Evolutionary conservation across 2,888 invertebrate genomes (phyloP), one percentile per base, ranked within the genome.

Genomic region (Gryllus longicercus): DNA sequence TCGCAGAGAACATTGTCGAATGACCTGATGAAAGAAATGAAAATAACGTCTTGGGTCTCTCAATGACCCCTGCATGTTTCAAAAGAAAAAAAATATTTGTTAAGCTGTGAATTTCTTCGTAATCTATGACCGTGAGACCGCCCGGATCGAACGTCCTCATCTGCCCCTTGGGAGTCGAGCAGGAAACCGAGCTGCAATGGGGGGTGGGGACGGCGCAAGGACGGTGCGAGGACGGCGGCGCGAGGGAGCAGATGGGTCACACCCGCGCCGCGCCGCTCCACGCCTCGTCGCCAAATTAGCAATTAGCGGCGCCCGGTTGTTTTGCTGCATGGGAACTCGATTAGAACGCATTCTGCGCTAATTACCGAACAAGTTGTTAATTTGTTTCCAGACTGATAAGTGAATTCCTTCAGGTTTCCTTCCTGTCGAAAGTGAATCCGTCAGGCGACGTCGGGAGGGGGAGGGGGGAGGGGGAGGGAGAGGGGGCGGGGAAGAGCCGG

Each of bases 271-370:
- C 63, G 38, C 38, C 38, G 38, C 38, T 38, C 38, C 38, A 8
- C 38, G 38, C 38, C 8, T 38, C 38, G 38, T 38, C 63, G 14
- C 63, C 63, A 63, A 63, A 63, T 63, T 63, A 63, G 63, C 63
- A 63, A 63, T 63, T 63, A 63, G 63, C 63, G 63, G 16, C 63
- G 63, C 63, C 63, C 14, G 16, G 63, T n/a, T n/a, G 63, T 63
- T 63, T 8, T 63, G 63, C 63, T 63, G 63, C 63, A 63, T 63
- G n/a, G 63, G 16, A 63, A 63, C 63, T 63, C 63, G 63, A 63
- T 63, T 63, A 63, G 63, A 63, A 63, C 63, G 63, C 63, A 63
- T 63, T 63, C 63, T 63, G 63, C 63, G n/a, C 63, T 63, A 63
- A 63, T 63, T 63, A 63, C 63, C 63, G 63, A 63, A 63, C 63